These are phyloP conservation scores for Cnemophilus loriae DNA, from an alignment of 2,113 vertebrate genomes.

Conservation along the genomic window DNA sequence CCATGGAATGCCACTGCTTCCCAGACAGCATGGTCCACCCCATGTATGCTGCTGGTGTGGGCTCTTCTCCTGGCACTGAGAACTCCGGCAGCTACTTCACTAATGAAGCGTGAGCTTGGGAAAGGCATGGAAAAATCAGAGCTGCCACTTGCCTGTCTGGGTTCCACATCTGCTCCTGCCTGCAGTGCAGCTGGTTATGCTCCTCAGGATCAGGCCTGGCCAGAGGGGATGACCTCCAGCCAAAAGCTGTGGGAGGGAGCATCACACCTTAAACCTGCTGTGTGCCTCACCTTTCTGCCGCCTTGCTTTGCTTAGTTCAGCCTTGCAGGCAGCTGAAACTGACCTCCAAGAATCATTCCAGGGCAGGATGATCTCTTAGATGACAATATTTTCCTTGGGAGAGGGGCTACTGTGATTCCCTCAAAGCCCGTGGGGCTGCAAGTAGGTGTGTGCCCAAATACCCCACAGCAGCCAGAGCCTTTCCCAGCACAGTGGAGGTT, in stretches of 20 bases:
- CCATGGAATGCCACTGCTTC: not conserved
- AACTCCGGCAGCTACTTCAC: not conserved
- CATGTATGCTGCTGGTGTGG: not conserved
- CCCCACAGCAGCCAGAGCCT: not conserved
- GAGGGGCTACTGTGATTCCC: not conserved
- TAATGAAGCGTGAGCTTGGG: not conserved
- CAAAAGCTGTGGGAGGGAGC: not conserved
- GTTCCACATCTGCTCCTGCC: not conserved
- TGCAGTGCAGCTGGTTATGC: not conserved
- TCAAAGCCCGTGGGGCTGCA: not conserved
- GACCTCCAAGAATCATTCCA: not conserved
- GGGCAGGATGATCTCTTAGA: not conserved
- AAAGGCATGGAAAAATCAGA: not conserved
- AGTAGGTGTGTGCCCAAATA: not conserved
- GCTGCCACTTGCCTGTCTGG: not conserved
- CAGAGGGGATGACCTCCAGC: not conserved
- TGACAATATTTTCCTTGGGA: not conserved
- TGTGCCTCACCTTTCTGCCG: not conserved
- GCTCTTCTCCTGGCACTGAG: not conserved
- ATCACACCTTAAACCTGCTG: not conserved
- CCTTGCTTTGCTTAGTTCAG: not conserved
- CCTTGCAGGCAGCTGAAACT: not conserved
- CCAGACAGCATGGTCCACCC: not conserved
- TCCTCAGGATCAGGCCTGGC: not conserved
- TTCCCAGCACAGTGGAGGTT: fast-evolving